phyloP scores from a whole-genome alignment of 2,797 vertebrate species.

The Muscicapa comitata region DNA sequence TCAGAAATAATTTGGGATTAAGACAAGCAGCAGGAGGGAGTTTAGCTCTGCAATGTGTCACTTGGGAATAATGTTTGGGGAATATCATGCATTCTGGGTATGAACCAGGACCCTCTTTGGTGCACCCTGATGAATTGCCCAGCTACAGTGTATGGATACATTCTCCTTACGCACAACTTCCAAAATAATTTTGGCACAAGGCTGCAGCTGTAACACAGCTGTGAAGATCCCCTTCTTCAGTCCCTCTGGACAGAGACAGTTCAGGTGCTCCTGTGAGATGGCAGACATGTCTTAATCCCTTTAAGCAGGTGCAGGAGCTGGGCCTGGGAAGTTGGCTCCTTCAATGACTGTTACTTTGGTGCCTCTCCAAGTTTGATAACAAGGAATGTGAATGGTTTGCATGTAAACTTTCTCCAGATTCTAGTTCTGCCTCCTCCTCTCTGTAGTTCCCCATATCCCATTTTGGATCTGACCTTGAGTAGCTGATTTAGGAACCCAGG shows the following conservation, averaged over 20 bases:
- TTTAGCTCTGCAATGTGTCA: background rate
- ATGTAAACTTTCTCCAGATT: background rate
- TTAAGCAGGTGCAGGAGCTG: background rate
- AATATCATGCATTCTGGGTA: background rate
- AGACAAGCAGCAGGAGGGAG: background rate
- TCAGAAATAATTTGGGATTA: background rate
- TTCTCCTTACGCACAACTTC: background rate
- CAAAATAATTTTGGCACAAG: background rate
- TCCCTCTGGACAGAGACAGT: background rate
- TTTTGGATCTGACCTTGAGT: background rate
- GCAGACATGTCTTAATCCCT: fast-evolving
- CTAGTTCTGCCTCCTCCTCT: background rate
- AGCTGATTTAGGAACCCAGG: background rate
- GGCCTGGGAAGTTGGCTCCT: background rate
- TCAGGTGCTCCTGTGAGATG: background rate
- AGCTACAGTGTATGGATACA: background rate
- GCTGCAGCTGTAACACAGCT: background rate
- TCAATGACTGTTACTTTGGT: background rate
- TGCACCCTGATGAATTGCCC: background rate
- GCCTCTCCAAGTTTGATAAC: background rate
- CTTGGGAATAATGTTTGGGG: background rate
- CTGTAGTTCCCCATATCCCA: background rate
- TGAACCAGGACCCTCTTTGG: background rate
- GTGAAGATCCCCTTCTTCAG: background rate
- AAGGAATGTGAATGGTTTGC: background rate